phyloP scores from a whole-genome alignment of 2,888 invertebrate species.

The Drosophila picticornis region DNA sequence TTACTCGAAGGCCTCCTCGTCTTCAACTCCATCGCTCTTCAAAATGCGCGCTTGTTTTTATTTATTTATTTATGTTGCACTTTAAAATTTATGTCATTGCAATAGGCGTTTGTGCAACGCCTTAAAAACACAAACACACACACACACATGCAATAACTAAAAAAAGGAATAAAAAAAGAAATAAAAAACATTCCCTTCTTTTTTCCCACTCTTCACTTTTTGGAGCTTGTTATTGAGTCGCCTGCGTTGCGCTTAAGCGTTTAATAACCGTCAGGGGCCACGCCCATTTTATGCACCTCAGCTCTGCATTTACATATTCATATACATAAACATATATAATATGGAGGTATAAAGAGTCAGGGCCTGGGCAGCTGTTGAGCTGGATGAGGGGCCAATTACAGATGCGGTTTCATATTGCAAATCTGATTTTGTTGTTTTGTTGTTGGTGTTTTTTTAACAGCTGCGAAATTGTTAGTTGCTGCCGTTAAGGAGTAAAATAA shows the following conservation, averaged over 20 bases:
- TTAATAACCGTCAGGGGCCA: slow-evolving; percentile 27
- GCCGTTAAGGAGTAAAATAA: background rate
- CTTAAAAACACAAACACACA: slow-evolving; percentile 27
- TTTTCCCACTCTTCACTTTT: slow-evolving; percentile 10
- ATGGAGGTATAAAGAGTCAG: background rate
- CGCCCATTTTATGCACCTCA: slow-evolving; percentile 75
- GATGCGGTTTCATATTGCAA: slow-evolving; percentile 2
- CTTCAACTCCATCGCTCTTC: slow-evolving; percentile 2
- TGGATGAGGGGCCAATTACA: background rate
- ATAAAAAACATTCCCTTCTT: background rate
- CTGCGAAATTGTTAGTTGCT: background rate
- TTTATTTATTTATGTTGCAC: slow-evolving; percentile 61
- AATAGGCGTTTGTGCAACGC: slow-evolving; percentile 61
- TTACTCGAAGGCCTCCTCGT: slow-evolving; percentile 58
- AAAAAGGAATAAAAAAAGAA: background rate
- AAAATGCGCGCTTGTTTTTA: slow-evolving; percentile 34
- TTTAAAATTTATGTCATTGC: slow-evolving; percentile 73
- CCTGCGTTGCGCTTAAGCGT: slow-evolving; percentile 7
- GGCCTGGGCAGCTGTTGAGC: slow-evolving; percentile 25
- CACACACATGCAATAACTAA: background rate
- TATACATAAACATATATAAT: background rate
- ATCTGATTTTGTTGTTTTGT: background rate
- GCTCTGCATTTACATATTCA: slow-evolving; percentile 57
- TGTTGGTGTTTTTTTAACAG: background rate
- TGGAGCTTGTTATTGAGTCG: slow-evolving; percentile 16